Conservation (phyloP, 64 coral and sea anemone species). For the Pachyseris speciosa region DNA sequence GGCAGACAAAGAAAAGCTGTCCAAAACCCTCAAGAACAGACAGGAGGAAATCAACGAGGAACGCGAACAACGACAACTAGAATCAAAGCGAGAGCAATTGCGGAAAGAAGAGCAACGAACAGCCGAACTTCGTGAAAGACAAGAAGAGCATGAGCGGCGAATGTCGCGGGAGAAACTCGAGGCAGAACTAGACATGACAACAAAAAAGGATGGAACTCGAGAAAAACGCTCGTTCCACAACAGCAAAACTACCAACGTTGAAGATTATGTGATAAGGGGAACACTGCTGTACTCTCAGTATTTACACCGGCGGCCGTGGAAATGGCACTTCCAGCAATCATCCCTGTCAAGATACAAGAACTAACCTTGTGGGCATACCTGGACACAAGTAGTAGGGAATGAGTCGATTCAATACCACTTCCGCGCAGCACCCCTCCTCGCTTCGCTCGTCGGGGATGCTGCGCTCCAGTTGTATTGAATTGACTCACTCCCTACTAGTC, state of each 20-base stretch:
- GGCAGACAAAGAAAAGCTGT: slow-evolving; percentile 30
- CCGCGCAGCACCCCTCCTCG: too few relatives aligned
- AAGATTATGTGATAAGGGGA: slow-evolving; percentile 47
- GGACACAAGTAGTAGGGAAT: too few relatives aligned
- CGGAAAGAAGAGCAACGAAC: slow-evolving; percentile 14
- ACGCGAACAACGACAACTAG: not conserved
- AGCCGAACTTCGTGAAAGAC: not conserved
- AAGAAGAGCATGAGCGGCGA: not conserved
- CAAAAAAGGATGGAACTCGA: slow-evolving; percentile 2
- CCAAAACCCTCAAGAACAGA: not conserved
- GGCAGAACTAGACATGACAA: slow-evolving; percentile 15
- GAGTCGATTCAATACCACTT: too few relatives aligned
- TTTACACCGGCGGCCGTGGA: slow-evolving; percentile 35
- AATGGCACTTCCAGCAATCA: slow-evolving; percentile 35
- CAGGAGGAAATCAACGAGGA: slow-evolving; percentile 1
- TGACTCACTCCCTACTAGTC: too few relatives aligned
- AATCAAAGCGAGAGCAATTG: not conserved
- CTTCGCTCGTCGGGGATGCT: too few relatives aligned
- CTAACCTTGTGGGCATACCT: slow-evolving; percentile 71
- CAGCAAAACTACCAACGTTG: slow-evolving; percentile 25
- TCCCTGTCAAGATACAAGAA: slow-evolving; percentile 59
- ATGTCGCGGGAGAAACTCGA: not conserved
- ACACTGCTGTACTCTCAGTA: slow-evolving; percentile 9
- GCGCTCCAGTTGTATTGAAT: too few relatives aligned
- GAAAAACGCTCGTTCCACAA: not conserved